Base-by-base conservation (phyloP, 2,113 vertebrate species). In the Coreoperca whiteheadi region DNA sequence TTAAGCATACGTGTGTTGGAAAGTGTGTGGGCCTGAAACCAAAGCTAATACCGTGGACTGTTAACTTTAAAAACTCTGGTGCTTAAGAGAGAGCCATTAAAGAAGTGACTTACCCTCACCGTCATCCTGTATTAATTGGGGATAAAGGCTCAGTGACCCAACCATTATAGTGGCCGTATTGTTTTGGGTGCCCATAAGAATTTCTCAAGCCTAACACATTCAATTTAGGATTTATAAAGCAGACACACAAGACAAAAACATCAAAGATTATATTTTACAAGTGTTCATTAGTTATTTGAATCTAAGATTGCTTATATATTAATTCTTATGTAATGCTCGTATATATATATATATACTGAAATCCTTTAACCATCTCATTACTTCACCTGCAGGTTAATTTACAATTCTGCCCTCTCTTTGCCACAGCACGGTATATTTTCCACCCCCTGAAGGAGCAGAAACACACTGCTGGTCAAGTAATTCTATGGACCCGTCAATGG, bases 31-130 rank as follows among this genome's bases (percentile, higher is more conserved):
- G 43, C 10, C 51, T 65, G 56, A 60, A 87, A 75, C 67, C 57
- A 79, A 80, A 86, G 56, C 79, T 78, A 79, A 83, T 78, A 61
- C 51, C 3, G n/a, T 53, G 76, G 78, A 65, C 64, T 67, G 76
- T 84, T 89, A 86, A 83, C 68, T 88, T 88, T 78, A 56, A 89
- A 0, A 23, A 82, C 51, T 70, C 4, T 57, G 30, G 23, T 61
- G 61, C 75, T 82, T 77, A 37, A 65, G 39, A 48, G 51, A 25
- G 28, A 48, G 61, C 51, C 77, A 69, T 80, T 81, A 79, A 80
- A 79, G 9, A 39, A 48, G 54, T 15, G 3, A 61, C 16, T 77
- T n/a, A n/a, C 14, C 6, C n/a, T 66, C n/a, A 1, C 25, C 25
- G 8, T 37, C 59, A 41, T 57, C 43, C 39, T 67, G 23, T 48